These are phyloP conservation scores for Hylomyscus alleni DNA, from an alignment of 2,797 vertebrate species.

Conservation along the genomic window DNA sequence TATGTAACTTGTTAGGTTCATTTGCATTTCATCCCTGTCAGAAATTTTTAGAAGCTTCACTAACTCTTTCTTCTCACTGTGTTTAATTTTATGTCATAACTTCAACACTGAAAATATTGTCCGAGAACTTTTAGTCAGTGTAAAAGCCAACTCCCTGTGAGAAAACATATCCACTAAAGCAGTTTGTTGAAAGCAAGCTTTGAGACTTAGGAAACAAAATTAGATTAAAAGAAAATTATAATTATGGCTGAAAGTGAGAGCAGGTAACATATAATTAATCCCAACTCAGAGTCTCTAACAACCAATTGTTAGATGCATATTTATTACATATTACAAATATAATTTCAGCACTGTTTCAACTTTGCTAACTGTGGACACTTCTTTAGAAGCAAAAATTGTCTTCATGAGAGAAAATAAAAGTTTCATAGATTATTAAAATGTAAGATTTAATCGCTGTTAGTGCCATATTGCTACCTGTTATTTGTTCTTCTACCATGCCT, in stretches of 20 bases:
- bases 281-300: constrained; percentile 59
- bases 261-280: constrained; percentile 57
- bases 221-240: constrained; percentile 71
- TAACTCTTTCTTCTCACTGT: constrained; percentile 27
- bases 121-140: constrained; percentile 44
- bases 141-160: not conserved
- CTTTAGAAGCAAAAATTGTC: constrained; percentile 33
- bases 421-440: constrained; percentile 24
- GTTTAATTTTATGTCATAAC: constrained; percentile 28
- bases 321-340: constrained; percentile 3
- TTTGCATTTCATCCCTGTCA: constrained; percentile 4
- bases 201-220: constrained; percentile 65
- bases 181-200: constrained; percentile 64
- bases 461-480: not conserved
- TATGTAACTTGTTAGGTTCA: not conserved
- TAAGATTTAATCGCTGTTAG: not conserved
- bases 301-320: not conserved
- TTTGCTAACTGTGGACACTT: constrained; percentile 35
- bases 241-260: constrained; percentile 68
- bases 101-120: not conserved
- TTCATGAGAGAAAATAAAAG: not conserved
- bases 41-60: not conserved
- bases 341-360: constrained; percentile 48
- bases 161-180: constrained; percentile 71
- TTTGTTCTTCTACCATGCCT: not conserved